These are phyloP conservation scores for Anolis carolinensis DNA, from an alignment of 2,113 vertebrate genomes.

Conservation along the genomic window DNA sequence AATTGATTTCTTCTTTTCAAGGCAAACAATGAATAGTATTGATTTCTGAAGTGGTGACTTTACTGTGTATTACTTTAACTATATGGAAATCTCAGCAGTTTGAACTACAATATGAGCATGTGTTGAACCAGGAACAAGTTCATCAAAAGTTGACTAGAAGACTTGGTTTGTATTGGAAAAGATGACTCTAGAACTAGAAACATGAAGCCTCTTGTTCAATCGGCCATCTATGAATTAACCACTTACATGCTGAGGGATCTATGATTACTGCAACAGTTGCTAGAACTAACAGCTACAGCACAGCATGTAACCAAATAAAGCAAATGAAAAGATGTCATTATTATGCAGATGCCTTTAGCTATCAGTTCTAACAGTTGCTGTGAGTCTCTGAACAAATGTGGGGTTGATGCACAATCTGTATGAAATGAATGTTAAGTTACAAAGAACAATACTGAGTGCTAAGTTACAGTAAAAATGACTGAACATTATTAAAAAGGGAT, in stretches of 20 bases:
- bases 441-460: background rate
- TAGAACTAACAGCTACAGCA: background rate
- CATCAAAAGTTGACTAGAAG: background rate
- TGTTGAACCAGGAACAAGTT: background rate
- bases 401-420: background rate
- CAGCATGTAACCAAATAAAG: background rate
- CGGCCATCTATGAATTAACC: background rate
- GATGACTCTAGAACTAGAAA: background rate
- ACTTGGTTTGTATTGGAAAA: background rate
- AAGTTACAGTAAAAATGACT: too few relatives aligned
- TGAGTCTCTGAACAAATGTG: background rate
- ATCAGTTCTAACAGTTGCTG: background rate
- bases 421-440: background rate
- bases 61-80: conserved; percentile 31
- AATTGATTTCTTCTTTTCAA: background rate
- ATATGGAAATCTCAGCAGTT: background rate
- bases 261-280: background rate
- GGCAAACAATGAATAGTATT: conserved; percentile 46
- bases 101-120: background rate
- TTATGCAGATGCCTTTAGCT: background rate
- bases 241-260: background rate
- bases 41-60: conserved; percentile 68
- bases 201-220: background rate
- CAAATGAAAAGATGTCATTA: background rate
- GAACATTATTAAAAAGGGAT: background rate